Conservation (phyloP, 2,888 invertebrate species). For the Torymus texanus region DNA sequence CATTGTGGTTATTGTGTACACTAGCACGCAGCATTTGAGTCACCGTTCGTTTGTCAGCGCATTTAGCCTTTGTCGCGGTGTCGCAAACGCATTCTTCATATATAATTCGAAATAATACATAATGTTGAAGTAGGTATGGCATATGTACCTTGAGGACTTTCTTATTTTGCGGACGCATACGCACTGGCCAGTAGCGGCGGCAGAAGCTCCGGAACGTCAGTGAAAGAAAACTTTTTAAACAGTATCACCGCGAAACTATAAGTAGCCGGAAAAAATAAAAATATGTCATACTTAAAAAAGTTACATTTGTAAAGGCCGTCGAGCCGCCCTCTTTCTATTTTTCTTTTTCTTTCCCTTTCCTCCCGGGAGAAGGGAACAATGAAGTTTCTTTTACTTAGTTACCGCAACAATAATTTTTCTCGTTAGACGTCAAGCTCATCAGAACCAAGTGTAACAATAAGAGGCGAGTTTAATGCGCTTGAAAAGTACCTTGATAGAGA, state of each 20-base stretch:
- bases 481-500: not conserved
- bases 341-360: too few relatives aligned
- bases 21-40: not conserved
- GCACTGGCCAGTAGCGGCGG: not conserved
- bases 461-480: not conserved
- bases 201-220: not conserved
- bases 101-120: conserved; percentile 5
- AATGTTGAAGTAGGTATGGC: too few relatives aligned
- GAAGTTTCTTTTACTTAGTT: conserved; percentile 28
- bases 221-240: conserved; percentile 41
- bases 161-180: not conserved
- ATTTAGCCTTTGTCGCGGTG: too few relatives aligned
- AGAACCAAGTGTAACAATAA: not conserved
- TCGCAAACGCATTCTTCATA: not conserved
- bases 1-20: not conserved
- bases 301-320: conserved; percentile 21
- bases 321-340: not conserved
- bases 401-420: conserved; percentile 33
- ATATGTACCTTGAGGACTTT: not conserved
- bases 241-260: conserved; percentile 1
- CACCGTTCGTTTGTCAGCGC: not conserved
- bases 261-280: conserved; percentile 36
- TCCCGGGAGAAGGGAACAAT: not conserved
- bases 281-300: conserved; percentile 40
- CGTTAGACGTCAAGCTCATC: conserved; percentile 12